phyloP scores from a whole-genome alignment of 2,888 invertebrate species.

The Syrphus vitripennis region DNA sequence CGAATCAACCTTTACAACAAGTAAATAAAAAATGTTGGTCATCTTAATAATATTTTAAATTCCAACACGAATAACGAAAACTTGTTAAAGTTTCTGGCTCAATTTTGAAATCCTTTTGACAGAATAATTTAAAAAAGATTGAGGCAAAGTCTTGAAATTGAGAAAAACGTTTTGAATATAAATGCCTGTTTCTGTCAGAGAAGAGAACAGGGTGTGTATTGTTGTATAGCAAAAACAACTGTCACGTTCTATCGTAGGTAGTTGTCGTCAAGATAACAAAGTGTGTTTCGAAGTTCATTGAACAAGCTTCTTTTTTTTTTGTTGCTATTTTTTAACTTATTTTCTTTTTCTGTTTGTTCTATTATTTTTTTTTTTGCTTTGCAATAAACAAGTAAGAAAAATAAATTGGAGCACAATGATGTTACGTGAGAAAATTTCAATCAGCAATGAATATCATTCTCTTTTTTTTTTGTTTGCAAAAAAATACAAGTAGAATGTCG shows the following conservation, averaged over 20 bases:
- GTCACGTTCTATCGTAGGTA: slow-evolving; percentile 30
- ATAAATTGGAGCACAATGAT: slow-evolving; percentile 20
- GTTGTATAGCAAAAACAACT: slow-evolving; percentile 3
- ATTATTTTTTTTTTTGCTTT: not conserved
- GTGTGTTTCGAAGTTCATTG: slow-evolving; percentile 22
- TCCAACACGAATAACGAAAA: too few species aligned
- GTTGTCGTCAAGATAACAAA: slow-evolving; percentile 13
- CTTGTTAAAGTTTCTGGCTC: not conserved
- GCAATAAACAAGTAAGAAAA: not conserved
- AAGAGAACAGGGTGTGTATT: not conserved
- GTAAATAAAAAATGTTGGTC: too few species aligned
- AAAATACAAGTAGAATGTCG: not conserved
- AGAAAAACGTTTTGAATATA: slow-evolving; percentile 16
- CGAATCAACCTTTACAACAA: too few species aligned
- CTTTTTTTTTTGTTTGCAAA: too few species aligned
- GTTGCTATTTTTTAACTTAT: not conserved
- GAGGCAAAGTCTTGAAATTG: not conserved
- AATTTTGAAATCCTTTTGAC: not conserved
- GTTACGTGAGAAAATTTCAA: slow-evolving; percentile 32
- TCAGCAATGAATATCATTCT: slow-evolving; percentile 16
- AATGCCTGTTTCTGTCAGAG: not conserved
- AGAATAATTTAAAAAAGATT: not conserved
- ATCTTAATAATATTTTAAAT: too few species aligned
- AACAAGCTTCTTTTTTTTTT: not conserved
- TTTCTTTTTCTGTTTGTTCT: not conserved